Conservation (phyloP, 2,888 invertebrate genomes). For the Metallyticus violacea region DNA sequence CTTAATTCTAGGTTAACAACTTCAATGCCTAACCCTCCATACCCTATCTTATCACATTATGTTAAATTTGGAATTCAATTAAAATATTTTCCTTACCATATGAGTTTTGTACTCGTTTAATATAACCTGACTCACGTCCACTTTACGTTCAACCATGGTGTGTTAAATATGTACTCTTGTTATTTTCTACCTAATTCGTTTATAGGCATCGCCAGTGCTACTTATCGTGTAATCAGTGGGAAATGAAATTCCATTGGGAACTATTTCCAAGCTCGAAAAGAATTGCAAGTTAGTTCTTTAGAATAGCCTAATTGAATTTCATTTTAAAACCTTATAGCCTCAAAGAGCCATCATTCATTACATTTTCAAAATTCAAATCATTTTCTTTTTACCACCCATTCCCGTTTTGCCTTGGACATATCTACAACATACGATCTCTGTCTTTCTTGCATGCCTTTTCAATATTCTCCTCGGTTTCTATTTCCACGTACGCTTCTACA, state of each 20-base stretch:
- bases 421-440: constrained; percentile 86
- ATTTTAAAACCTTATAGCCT: too few species aligned
- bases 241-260: constrained; percentile 96
- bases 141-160: too few species aligned
- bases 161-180: too few species aligned
- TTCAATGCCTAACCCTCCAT: too few species aligned
- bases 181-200: too few species aligned
- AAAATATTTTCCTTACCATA: too few species aligned
- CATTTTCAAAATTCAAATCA: constrained; percentile 59
- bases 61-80: too few species aligned
- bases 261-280: constrained; percentile 96
- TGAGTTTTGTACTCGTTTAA: too few species aligned
- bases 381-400: constrained; percentile 82
- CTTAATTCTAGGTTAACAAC: too few species aligned
- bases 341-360: constrained; percentile 72
- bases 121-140: too few species aligned
- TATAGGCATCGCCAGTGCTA: constrained; percentile 98
- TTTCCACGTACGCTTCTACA: constrained; percentile 87
- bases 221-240: constrained; percentile 97
- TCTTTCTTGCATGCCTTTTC: constrained; percentile 76
- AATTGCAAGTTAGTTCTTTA: constrained; percentile 92
- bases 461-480: constrained; percentile 72
- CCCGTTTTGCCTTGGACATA: constrained; percentile 86
- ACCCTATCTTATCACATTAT: too few species aligned
- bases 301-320: constrained; percentile 94